phyloP scores from a whole-genome alignment of 2,113 vertebrate species.

The Brachypodius melanocephalos region DNA sequence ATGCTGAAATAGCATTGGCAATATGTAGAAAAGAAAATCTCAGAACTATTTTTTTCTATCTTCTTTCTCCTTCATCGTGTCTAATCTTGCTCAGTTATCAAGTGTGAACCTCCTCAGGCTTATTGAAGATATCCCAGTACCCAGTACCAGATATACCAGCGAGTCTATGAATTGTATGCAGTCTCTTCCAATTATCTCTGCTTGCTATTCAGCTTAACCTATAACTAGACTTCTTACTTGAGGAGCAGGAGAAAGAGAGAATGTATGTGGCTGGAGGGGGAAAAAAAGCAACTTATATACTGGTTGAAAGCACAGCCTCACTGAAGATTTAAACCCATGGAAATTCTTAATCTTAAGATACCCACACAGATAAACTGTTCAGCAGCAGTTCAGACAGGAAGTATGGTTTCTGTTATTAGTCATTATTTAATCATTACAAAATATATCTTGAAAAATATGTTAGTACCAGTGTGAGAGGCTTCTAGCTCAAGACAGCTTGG shows the following conservation, averaged over 20 bases:
- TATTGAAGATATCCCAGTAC: not conserved
- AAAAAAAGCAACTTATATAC: fast-evolving
- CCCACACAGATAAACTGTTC: not conserved
- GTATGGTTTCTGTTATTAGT: not conserved
- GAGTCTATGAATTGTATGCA: not conserved
- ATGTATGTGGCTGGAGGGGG: not conserved
- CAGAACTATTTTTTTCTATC: not conserved
- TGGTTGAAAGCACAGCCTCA: not conserved
- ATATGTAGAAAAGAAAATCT: not conserved
- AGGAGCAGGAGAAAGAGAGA: not conserved
- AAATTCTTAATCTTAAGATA: not conserved
- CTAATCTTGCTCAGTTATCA: not conserved
- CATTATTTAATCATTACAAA: not conserved
- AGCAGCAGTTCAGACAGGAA: not conserved
- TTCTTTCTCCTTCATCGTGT: not conserved
- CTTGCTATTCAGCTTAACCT: not conserved
- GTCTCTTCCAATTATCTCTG: not conserved
- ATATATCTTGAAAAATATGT: not conserved
- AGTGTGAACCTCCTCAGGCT: not conserved
- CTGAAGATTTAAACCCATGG: not conserved
- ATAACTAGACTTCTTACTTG: not conserved
- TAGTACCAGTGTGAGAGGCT: not conserved
- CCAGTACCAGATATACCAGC: not conserved
- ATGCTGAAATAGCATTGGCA: not conserved
- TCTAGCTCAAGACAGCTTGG: not conserved